A percentile compares a stretch with the other conserved stretches of the same genome.
These are phyloP conservation scores for Macrocentrus cingulum DNA, from an alignment of 1,140 invertebrate species.

Conservation along the genomic window DNA sequence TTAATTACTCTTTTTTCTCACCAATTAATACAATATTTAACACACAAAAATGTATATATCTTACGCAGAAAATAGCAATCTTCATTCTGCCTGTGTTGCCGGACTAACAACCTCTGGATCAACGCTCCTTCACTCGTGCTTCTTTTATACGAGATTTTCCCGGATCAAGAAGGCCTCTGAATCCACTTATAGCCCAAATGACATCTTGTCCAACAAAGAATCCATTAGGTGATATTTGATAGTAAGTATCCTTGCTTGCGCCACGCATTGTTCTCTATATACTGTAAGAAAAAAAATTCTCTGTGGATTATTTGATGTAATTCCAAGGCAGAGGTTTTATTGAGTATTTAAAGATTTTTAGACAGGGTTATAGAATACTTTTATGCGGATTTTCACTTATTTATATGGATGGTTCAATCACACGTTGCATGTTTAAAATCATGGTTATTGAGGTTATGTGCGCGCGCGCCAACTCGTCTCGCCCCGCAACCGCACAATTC, in stretches of 20 bases:
- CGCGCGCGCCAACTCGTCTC: no score
- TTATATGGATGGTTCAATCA: no score
- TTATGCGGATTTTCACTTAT: no score
- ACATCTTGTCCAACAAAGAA: constrained; percentile 26
- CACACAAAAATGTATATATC: background rate
- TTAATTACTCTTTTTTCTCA: background rate
- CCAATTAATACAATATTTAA: background rate
- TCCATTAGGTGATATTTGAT: constrained; percentile 43
- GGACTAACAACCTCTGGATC: background rate
- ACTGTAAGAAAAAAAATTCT: no score
- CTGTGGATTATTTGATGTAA: no score
- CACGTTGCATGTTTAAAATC: no score
- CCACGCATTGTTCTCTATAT: background rate
- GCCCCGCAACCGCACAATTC: no score
- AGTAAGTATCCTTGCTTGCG: constrained; percentile 13
- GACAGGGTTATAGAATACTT: no score
- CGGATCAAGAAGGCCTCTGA: constrained; percentile 1
- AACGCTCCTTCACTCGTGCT: background rate
- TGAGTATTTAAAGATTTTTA: no score
- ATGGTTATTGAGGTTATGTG: no score
- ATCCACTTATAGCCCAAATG: background rate
- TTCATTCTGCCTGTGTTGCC: constrained; percentile 6
- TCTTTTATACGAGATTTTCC: constrained; percentile 25
- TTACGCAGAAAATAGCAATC: constrained; percentile 4
- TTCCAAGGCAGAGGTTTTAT: no score